These are phyloP conservation scores for Athene cunicularia DNA, from an alignment of 2,113 vertebrate species.

Conservation along the genomic window DNA sequence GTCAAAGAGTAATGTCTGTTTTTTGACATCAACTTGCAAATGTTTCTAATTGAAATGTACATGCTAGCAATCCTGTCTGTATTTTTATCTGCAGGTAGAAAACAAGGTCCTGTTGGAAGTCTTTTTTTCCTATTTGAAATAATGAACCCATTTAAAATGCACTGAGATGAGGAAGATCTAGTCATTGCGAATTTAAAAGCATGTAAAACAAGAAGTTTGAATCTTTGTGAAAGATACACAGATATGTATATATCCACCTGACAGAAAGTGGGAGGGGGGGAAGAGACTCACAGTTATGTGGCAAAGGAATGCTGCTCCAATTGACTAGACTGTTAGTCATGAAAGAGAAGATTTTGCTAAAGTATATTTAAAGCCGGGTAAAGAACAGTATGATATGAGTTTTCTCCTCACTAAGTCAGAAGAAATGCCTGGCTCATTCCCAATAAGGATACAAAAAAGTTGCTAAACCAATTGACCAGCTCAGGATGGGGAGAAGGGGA, in stretches of 20 bases:
- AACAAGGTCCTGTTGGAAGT: neutral
- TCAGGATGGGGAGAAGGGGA: neutral
- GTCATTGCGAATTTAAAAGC: neutral
- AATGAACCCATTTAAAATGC: neutral
- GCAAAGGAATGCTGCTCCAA: neutral
- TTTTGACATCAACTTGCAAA: neutral
- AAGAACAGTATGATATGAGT: neutral
- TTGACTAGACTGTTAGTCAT: neutral
- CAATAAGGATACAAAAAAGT: neutral
- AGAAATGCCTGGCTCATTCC: neutral
- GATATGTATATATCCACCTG: neutral
- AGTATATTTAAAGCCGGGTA: neutral
- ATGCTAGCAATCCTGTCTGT: neutral
- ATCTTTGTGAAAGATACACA: neutral
- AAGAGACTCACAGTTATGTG: neutral
- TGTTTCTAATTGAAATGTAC: neutral
- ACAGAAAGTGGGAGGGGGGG: neutral
- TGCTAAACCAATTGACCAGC: neutral
- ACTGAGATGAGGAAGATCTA: neutral
- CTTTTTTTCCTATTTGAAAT: neutral
- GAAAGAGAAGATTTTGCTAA: neutral
- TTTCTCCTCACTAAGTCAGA: neutral
- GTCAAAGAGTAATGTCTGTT: neutral
- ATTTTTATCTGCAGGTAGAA: neutral
- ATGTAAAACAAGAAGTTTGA: neutral